Evolutionary conservation across 2,113 vertebrate species (phyloP).

Genomic region (Xiphophorus couchianus): DNA sequence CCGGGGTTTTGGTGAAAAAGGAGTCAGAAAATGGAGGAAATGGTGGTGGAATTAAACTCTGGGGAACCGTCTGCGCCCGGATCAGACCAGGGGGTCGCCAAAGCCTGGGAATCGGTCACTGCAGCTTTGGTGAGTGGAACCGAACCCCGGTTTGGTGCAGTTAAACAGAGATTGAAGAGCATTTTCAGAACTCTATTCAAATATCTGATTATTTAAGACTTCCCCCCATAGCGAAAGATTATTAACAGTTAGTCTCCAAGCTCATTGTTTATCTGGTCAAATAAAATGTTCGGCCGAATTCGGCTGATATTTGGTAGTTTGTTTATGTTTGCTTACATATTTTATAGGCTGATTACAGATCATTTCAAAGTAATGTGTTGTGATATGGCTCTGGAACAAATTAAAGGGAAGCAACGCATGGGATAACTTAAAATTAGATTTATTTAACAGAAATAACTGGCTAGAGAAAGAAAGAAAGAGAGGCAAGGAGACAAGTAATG

Average conservation of each 20-base stretch:
- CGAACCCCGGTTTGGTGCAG: background rate
- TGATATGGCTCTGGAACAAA: no score
- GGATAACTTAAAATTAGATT: no score
- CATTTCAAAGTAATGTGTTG: background rate
- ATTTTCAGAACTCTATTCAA: background rate
- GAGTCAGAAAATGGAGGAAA: constrained; percentile 62
- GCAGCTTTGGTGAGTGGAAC: constrained; percentile 72
- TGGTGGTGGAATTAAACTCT: constrained; percentile 59
- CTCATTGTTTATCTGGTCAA: accelerated
- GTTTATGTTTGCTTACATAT: background rate
- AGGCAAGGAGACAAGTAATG: no score
- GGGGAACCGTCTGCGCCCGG: constrained; percentile 25
- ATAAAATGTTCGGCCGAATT: background rate
- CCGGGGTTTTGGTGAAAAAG: background rate
- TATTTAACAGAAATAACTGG: no score
- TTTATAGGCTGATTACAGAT: background rate
- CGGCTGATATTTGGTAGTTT: background rate
- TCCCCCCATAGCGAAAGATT: accelerated
- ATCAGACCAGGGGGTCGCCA: constrained; percentile 35
- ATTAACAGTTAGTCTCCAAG: accelerated
- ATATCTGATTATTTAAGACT: accelerated
- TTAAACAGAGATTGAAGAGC: background rate
- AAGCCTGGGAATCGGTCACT: constrained; percentile 77
- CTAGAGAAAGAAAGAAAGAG: no score
- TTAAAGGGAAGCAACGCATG: no score